These are phyloP conservation scores for Mesocentrotus franciscanus DNA, from an alignment of 53 echinoderm and acorn worm species.

Conservation along the genomic window DNA sequence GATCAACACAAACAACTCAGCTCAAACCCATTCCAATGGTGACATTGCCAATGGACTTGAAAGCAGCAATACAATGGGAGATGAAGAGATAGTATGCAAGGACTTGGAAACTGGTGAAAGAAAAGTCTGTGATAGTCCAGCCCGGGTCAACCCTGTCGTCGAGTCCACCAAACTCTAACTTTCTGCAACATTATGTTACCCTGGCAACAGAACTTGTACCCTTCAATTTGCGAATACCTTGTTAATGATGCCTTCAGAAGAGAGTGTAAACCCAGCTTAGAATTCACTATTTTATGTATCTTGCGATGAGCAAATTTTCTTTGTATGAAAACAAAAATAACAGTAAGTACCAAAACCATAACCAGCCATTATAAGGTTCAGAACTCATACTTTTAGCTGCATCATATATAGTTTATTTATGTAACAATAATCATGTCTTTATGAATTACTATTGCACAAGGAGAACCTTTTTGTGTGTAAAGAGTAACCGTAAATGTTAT, in stretches of 20 bases:
- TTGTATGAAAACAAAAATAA: neutral
- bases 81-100: conserved; percentile 32
- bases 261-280: neutral
- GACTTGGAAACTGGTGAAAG: conserved; percentile 54
- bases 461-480: neutral
- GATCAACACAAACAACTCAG: conserved; percentile 45
- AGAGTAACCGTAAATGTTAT: neutral
- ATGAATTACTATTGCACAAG: neutral
- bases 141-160: neutral
- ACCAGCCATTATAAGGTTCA: neutral
- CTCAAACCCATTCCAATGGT: conserved; percentile 50
- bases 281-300: neutral
- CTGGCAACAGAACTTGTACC: conserved; percentile 33
- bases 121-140: conserved; percentile 35
- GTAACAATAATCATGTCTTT: neutral
- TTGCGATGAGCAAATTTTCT: neutral
- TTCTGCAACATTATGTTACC: neutral
- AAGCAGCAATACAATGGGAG: neutral
- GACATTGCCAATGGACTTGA: conserved; percentile 7
- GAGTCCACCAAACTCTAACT: conserved; percentile 44
- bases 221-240: conserved; percentile 46
- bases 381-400: neutral
- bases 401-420: neutral
- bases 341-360: conserved; percentile 3
- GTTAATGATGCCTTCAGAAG: conserved; percentile 22